phyloP scores from a whole-genome alignment of 2,797 vertebrate species.

The Rhinoraja longicauda region DNA sequence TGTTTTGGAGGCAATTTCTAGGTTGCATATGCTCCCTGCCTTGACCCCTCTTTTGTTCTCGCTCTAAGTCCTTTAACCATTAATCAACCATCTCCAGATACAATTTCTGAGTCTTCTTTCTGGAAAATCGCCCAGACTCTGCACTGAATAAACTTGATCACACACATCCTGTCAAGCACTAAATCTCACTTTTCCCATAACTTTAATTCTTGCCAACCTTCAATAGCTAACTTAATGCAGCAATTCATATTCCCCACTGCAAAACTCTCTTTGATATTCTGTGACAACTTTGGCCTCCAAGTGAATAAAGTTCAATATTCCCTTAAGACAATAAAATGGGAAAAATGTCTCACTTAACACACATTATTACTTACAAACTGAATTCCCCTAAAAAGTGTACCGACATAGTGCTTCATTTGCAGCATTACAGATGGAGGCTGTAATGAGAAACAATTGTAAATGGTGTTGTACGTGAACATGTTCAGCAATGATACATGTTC shows the following conservation, averaged over 20 bases:
- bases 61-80: background rate
- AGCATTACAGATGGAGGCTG: background rate
- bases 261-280: background rate
- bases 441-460: background rate
- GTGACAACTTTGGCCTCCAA: background rate
- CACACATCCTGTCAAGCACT: background rate
- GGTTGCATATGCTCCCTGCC: background rate
- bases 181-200: background rate
- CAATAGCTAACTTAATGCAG: background rate
- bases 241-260: background rate
- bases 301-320: background rate
- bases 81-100: background rate
- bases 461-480: background rate
- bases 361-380: background rate
- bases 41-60: background rate
- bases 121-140: background rate
- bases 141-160: background rate
- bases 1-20: background rate
- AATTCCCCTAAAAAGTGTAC: background rate
- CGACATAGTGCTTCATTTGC: background rate
- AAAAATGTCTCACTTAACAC: background rate
- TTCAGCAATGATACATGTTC: background rate
- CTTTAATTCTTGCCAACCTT: background rate
- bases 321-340: background rate
- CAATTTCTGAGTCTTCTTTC: background rate